phyloP scores from a whole-genome alignment of 2,888 invertebrate genomes.

The Acrobasis repandana region DNA sequence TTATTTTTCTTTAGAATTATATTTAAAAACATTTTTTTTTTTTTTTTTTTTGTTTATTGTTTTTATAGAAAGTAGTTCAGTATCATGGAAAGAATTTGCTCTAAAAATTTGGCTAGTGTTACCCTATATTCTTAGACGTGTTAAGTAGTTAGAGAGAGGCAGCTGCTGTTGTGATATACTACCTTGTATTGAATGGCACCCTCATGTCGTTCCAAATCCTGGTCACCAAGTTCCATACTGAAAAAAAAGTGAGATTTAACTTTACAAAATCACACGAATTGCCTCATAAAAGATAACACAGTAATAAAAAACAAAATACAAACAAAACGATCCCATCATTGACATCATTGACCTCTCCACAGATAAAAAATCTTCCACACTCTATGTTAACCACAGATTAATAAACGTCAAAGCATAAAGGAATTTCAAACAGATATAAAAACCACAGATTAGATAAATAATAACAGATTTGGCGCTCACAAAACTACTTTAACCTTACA shows the following conservation, averaged over 20 bases:
- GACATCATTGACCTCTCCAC: conserved; percentile 16
- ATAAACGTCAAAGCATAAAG: conserved; percentile 20
- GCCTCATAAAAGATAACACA: conserved; percentile 14
- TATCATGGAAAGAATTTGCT: too few species aligned
- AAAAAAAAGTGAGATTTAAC: neutral
- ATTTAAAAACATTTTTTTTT: too few species aligned
- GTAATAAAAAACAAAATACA: conserved; percentile 24
- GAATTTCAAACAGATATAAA: conserved; percentile 24
- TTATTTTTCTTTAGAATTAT: too few species aligned
- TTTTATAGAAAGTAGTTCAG: too few species aligned
- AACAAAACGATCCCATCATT: conserved; percentile 8
- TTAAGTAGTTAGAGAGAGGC: too few species aligned
- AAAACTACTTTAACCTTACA: conserved; percentile 57
- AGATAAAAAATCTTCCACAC: conserved; percentile 9
- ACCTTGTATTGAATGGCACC: too few species aligned
- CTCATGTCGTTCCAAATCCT: too few species aligned
- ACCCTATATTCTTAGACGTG: too few species aligned
- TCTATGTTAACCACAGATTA: conserved; percentile 17
- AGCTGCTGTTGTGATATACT: too few species aligned
- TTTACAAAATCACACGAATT: conserved; percentile 10
- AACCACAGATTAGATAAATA: conserved; percentile 37
- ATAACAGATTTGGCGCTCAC: conserved; percentile 37
- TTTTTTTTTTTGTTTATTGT: too few species aligned
- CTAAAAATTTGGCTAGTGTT: too few species aligned
- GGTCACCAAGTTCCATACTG: too few species aligned